Evolutionary conservation across 2,113 vertebrate genomes (phyloP).

Genomic region (Thunnus thynnus): DNA sequence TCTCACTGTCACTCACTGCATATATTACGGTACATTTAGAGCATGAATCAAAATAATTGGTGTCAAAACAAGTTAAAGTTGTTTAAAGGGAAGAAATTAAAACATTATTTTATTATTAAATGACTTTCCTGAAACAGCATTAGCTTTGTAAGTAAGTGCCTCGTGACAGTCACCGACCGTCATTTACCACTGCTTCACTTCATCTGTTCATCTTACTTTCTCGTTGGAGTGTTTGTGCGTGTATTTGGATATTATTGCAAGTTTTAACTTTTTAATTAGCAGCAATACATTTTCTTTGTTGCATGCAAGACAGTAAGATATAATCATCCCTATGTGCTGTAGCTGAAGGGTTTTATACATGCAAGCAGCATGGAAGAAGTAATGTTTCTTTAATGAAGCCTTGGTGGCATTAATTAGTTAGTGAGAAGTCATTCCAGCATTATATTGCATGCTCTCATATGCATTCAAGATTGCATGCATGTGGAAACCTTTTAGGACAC

Average conservation of each 20-base stretch:
- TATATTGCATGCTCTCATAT: not conserved
- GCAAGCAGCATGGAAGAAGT: slow-evolving; percentile 12
- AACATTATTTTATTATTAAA: not conserved
- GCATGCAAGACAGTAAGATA: not conserved
- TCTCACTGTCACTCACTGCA: not conserved
- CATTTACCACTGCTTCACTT: slow-evolving; percentile 1
- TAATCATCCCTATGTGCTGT: not conserved
- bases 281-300: not conserved
- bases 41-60: slow-evolving; percentile 32
- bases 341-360: slow-evolving; percentile 37
- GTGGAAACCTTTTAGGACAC: not conserved
- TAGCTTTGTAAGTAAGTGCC: not conserved
- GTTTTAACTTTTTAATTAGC: not conserved
- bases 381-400: slow-evolving; percentile 49
- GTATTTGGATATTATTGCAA: not conserved
- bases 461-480: not conserved
- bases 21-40: not conserved
- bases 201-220: not conserved
- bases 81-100: not conserved
- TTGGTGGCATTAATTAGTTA: slow-evolving; percentile 44
- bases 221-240: not conserved
- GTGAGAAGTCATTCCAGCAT: slow-evolving; percentile 1
- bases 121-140: not conserved
- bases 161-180: not conserved
- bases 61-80: not conserved